Base-by-base conservation (phyloP, 2,888 invertebrate species). In the Hemaris fuciformis region DNA sequence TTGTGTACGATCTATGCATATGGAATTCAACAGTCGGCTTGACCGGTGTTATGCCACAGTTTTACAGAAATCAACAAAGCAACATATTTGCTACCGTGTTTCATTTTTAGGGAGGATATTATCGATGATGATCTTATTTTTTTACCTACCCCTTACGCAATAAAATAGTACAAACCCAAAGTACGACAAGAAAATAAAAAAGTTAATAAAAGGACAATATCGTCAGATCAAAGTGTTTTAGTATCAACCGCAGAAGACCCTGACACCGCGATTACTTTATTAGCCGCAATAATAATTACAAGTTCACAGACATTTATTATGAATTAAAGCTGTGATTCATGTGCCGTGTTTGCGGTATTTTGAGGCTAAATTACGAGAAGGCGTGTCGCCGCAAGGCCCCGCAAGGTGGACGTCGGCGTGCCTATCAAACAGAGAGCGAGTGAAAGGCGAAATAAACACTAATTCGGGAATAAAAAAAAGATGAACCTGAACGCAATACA, bases 291-390 rank as follows among this genome's bases (percentile, higher is more conserved):
- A 42, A 18, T 42, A 31, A 53, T 53, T 53, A 31, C 53, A 53
- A 53, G 31, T 53, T 53, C 53, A 53, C 31, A 53, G 25, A 53
- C 27, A 53, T 45, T 22, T 45, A 45, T 53, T 53, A 53, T 27
- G 31, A 53, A 53, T 53, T 27, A 53, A 53, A 53, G 4, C 45
- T 22, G 23, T 53, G 53, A 53, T 31, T 53, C 53, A 31, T 18
- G 27, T 53, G 53, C 18, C 53, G 53, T 53, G 53, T 27, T 53
- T 31, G 53, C 31, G 18, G 53, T 31, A 53, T 53, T 27, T 31
- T 31, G 53, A 53, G 53, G 31, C 45, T 45, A 23, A 22, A 22
- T 45, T 31, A 31, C 6, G 31, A 53, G 53, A 53, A 53, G 53
- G 53, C 53, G 53, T 53, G 53, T 31, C 31, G 45, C 10, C 31